Evolutionary conservation across 2,888 invertebrate species (phyloP).

Genomic region (Anagyrus pseudococci): DNA sequence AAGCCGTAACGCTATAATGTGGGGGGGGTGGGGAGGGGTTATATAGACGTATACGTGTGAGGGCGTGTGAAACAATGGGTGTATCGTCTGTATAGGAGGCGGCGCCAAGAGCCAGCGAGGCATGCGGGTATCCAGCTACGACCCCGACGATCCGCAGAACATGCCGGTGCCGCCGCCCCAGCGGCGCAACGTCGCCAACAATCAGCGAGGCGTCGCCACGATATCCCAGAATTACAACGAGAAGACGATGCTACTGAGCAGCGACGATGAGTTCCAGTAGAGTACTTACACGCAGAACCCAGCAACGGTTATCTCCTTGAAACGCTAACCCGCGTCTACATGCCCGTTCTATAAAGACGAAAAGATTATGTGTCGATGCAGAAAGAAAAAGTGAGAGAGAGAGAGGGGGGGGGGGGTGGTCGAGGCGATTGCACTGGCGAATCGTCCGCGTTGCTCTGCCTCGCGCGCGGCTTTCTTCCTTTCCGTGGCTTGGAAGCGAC

Average conservation of each 20-base stretch:
- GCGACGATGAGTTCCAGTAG: conserved; percentile 92
- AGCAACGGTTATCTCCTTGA: too few relatives aligned
- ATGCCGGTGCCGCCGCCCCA: conserved; percentile 59
- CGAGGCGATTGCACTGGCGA: not conserved
- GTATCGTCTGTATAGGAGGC: conserved; percentile 50
- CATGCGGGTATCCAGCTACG: conserved; percentile 72
- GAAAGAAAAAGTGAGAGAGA: too few relatives aligned
- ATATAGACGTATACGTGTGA: too few relatives aligned
- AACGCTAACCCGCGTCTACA: too few relatives aligned
- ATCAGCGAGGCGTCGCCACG: conserved; percentile 75
- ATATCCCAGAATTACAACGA: conserved; percentile 90
- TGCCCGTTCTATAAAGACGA: too few relatives aligned
- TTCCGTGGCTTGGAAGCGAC: too few relatives aligned
- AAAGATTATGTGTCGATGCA: too few relatives aligned
- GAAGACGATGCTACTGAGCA: conserved; percentile 93
- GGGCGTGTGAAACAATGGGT: too few relatives aligned
- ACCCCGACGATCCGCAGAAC: conserved; percentile 71
- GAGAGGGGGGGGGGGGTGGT: too few relatives aligned
- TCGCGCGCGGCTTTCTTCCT: too few relatives aligned
- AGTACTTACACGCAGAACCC: not conserved
- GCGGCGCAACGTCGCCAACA: conserved; percentile 63
- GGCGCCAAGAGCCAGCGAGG: conserved; percentile 73
- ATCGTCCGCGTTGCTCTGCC: not conserved
- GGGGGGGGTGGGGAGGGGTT: too few relatives aligned
- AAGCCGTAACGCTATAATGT: too few relatives aligned